Evolutionary conservation across 1,140 invertebrate genomes (phyloP).

Genomic region (Drosophila suzukii): DNA sequence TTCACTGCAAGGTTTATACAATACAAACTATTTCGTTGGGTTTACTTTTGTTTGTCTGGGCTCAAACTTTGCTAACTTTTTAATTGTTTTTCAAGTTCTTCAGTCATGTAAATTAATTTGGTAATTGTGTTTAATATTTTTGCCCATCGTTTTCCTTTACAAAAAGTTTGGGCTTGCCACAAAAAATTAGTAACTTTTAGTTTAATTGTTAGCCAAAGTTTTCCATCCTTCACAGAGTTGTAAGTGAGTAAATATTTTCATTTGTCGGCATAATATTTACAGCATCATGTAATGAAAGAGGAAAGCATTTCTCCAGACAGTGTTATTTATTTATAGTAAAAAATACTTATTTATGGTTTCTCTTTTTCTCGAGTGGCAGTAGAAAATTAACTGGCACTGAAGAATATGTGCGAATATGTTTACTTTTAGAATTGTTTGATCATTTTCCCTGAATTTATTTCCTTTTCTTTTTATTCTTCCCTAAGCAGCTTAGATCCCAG

Average conservation of each 20-base stretch:
- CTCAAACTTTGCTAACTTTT: slow-evolving; percentile 37
- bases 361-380: neutral
- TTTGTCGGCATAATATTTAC: slow-evolving; percentile 9
- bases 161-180: slow-evolving; percentile 16
- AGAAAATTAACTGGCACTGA: neutral
- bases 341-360: slow-evolving; percentile 13
- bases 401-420: neutral
- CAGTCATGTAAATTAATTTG: slow-evolving; percentile 43
- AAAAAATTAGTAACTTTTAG: slow-evolving; percentile 37
- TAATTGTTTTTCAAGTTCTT: slow-evolving; percentile 34
- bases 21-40: neutral
- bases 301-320: neutral
- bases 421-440: neutral
- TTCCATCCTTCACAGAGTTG: slow-evolving; percentile 1
- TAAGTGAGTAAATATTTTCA: slow-evolving; percentile 24
- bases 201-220: slow-evolving; percentile 26
- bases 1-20: neutral
- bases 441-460: neutral
- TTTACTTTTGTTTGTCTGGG: slow-evolving; percentile 2
- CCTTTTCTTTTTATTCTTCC: neutral
- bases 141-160: neutral
- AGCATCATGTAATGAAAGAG: neutral
- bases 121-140: slow-evolving; percentile 53
- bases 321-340: slow-evolving; percentile 4
- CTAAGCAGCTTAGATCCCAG: slow-evolving; percentile 25